Evolutionary conservation across 92 coral and sea anemone species (phyloP), one percentile per base, ranked within the genome.

Genomic region (Isaurus tuberculatus): DNA sequence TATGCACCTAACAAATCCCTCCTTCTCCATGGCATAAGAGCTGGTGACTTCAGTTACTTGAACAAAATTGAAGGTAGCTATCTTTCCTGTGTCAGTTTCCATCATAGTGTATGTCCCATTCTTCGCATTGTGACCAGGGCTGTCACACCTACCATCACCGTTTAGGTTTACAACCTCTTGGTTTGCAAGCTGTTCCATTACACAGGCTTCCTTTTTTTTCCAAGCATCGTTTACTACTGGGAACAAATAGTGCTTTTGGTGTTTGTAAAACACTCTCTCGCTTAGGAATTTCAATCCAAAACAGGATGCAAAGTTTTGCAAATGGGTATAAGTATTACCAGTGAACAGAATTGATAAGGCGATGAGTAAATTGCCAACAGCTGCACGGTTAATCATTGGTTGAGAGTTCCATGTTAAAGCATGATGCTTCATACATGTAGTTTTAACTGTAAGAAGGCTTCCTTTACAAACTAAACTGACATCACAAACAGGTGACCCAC

Each of bases 61-160:
- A 15, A 90, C 94, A 14, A 87, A 49, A 34, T 34, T 79, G 65
- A 87, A 84, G 37, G 73, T 46, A 10, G 80, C 81, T 23, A 91
- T 70, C 64, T 91, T 87, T 34, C 87, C 89, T n/a, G 84, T 64
- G 58, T 77, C 83, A 31, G 60, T 71, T 81, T 79, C 85, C 94
- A 91, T 88, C 40, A 86, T 58, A 14, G 93, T 90, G 64, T 90
- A 90, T 2, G 90, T 90, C 13, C 92, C 83, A 48, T 89, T 86
- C 28, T 84, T 91, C 75, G 94, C 92, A 83, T 72, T 88, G 86
- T 91, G 92, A 42, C 92, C 94, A 44, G 91, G 93, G 48, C 90
- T 86, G 84, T 87, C 91, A 87, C 89, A 88, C 70, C 91, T 57
- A 25, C 91, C 91, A 88, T 91, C 94, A n/a, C 94, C 91, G 78